Conservation (phyloP, 1,140 invertebrate species). For the Hormaphis cornu region DNA sequence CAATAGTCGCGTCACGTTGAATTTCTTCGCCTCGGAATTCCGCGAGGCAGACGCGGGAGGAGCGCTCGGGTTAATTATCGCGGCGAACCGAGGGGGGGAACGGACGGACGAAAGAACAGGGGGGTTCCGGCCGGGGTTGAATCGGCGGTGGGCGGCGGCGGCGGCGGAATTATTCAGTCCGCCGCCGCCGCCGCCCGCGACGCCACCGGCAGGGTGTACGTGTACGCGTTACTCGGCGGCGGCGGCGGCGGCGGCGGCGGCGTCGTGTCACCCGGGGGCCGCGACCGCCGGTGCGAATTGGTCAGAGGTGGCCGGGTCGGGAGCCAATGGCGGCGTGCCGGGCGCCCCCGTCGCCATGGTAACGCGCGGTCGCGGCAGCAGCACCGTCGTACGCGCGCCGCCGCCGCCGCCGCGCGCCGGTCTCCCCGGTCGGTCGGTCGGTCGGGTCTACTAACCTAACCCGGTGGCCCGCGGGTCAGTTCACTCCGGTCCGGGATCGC, state of each 20-base stretch:
- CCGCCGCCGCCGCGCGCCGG: constrained; percentile 22
- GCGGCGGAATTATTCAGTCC: background rate
- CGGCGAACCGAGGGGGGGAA: background rate
- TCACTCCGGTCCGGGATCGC: constrained; percentile 30
- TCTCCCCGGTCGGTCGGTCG: too few relatives aligned
- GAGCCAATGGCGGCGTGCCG: constrained; percentile 25
- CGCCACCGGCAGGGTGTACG: background rate
- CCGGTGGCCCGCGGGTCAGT: constrained; percentile 32
- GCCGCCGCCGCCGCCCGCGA: background rate
- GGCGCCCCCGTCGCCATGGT: background rate
- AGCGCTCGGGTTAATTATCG: constrained; percentile 9
- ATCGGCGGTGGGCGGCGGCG: background rate
- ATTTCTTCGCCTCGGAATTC: too few relatives aligned
- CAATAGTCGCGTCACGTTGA: too few relatives aligned
- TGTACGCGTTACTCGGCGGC: background rate
- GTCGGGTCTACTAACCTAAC: constrained; percentile 32
- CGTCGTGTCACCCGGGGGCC: constrained; percentile 25
- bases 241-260: background rate
- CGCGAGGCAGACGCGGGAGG: background rate
- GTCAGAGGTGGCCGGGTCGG: constrained; percentile 29
- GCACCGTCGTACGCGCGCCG: constrained; percentile 17
- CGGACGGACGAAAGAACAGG: background rate
- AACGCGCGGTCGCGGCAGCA: constrained; percentile 8
- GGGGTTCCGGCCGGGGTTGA: background rate
- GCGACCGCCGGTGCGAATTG: constrained; percentile 30